phyloP scores from a whole-genome alignment of 2,888 invertebrate species.

The Eugnorisma glareosa region DNA sequence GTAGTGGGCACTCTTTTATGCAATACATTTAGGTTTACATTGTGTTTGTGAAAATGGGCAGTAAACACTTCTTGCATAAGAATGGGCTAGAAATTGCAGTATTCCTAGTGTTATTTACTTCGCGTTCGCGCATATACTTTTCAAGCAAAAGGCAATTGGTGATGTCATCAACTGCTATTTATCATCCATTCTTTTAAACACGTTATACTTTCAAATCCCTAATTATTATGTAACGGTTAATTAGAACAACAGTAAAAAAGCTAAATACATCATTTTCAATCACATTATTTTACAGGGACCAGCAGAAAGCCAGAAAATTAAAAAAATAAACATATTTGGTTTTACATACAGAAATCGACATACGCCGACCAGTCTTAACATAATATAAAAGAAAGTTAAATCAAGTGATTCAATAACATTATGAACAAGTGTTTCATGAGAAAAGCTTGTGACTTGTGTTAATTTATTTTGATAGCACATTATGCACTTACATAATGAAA shows the following conservation, averaged over 20 bases:
- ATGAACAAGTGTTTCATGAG: constrained; percentile 21
- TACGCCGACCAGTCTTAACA: constrained; percentile 48
- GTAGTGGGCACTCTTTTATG: neutral
- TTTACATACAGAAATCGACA: constrained; percentile 49
- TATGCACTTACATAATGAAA: neutral
- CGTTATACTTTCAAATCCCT: constrained; percentile 26
- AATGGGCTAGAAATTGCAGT: neutral
- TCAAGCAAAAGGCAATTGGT: constrained; percentile 1
- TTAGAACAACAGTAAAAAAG: constrained; percentile 48
- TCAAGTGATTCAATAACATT: constrained; percentile 18
- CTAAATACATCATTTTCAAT: constrained; percentile 36
- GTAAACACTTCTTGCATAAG: neutral
- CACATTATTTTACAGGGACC: constrained; percentile 47
- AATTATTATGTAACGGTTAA: constrained; percentile 44
- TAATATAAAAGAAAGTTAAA: constrained; percentile 23
- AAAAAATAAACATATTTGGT: constrained; percentile 42
- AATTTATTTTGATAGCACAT: constrained; percentile 28
- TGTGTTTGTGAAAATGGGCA: neutral
- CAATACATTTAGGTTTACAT: neutral
- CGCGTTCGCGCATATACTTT: neutral
- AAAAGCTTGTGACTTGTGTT: constrained; percentile 26
- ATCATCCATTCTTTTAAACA: constrained; percentile 4
- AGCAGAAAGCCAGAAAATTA: constrained; percentile 24
- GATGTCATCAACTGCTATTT: neutral
- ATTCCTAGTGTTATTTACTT: neutral